Percentiles rank a stretch among this genome's conserved stretches.
phyloP scores from a whole-genome alignment of 2,113 vertebrate genomes.

The Myotis davidii region DNA sequence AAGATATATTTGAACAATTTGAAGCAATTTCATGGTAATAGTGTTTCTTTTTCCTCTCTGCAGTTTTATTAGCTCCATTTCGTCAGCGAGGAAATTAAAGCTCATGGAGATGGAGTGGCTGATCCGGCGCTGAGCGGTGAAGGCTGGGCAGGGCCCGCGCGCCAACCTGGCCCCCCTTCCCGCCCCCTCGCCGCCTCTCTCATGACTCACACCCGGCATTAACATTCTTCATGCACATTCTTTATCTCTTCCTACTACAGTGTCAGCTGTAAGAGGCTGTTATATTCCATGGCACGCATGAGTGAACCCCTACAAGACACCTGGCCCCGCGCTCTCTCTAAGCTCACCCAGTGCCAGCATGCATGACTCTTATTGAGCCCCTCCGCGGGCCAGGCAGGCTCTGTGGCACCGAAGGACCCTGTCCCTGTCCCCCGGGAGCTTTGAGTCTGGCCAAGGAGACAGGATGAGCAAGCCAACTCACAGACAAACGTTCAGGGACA shows the following conservation, averaged over 20 bases:
- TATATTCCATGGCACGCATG: neutral
- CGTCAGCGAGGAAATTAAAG: conserved; percentile 51
- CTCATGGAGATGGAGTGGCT: conserved; percentile 45
- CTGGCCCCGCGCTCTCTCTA: neutral
- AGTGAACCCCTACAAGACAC: neutral
- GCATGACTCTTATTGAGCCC: neutral
- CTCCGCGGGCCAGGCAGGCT: neutral
- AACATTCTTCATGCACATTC: neutral
- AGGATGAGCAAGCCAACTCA: neutral
- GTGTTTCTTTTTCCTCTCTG: conserved; percentile 47
- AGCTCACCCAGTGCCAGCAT: neutral
- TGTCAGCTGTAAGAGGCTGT: neutral
- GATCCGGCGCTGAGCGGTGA: neutral
- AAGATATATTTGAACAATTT: conserved; percentile 77
- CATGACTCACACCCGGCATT: neutral
- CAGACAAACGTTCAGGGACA: neutral
- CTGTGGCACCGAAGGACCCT: neutral
- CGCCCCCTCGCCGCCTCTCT: neutral
- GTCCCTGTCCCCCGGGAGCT: fast-evolving
- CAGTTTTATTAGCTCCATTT: conserved; percentile 70
- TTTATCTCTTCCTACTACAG: neutral
- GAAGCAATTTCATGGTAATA: conserved; percentile 73
- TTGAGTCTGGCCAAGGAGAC: neutral
- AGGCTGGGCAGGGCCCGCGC: neutral
- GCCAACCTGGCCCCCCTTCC: neutral